Evolutionary conservation across 1,140 invertebrate genomes (phyloP).

Genomic region (Camponotus vicinus): DNA sequence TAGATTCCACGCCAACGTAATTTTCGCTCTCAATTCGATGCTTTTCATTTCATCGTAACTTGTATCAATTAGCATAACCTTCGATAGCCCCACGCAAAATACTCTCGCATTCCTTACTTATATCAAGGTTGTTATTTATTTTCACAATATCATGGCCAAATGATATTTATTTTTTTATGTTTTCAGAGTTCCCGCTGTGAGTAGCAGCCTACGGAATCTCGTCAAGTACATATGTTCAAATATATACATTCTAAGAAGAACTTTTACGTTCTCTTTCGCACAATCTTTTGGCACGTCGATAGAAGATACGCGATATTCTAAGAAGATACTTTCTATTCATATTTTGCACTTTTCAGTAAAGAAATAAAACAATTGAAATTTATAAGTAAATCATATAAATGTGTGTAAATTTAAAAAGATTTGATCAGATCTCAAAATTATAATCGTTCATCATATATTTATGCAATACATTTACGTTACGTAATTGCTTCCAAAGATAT

Average conservation of each 20-base stretch:
- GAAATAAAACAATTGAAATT: not conserved
- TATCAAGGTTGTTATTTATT: slow-evolving; percentile 17
- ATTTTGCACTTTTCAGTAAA: not conserved
- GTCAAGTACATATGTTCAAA: not conserved
- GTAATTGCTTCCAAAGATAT: not conserved
- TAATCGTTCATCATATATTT: not conserved
- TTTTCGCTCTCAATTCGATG: not conserved
- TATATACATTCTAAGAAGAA: not conserved
- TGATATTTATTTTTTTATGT: not conserved
- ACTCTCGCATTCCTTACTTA: not conserved
- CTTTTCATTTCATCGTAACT: not conserved
- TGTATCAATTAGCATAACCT: slow-evolving; percentile 9
- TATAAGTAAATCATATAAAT: not conserved
- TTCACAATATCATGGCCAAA: slow-evolving; percentile 2
- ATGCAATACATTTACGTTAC: not conserved
- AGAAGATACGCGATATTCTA: not conserved
- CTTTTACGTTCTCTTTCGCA: not conserved
- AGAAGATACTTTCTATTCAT: not conserved
- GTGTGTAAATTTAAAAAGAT: not conserved
- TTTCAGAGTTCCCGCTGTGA: not conserved
- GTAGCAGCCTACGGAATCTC: not conserved
- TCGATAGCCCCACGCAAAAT: not conserved
- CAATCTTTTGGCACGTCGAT: not conserved
- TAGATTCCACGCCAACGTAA: not conserved
- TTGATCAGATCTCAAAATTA: not conserved